These are phyloP conservation scores for Cassiopea xamachana DNA, from an alignment of 30 jellyfish, hydroid and myxozoan species.

Conservation along the genomic window DNA sequence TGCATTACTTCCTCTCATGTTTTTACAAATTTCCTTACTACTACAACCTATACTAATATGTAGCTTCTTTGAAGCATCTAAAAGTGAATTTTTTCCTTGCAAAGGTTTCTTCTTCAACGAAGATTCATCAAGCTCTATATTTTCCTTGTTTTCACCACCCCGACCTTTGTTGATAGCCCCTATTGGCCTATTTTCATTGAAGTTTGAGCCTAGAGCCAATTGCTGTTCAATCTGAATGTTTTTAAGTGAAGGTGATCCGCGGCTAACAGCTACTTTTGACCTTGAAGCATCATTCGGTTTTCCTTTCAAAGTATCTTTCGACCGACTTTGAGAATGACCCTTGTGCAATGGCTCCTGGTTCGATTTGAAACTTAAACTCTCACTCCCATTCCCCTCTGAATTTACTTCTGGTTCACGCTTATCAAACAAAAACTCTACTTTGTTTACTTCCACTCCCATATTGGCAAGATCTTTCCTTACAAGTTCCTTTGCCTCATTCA, in stretches of 20 bases:
- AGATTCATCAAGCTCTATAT: neutral
- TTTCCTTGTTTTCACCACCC: neutral
- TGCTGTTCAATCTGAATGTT: too few species aligned
- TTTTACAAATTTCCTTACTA: neutral
- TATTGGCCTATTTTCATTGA: neutral
- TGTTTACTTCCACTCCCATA: slow-evolving; percentile 68
- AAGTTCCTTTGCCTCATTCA: slow-evolving; percentile 91
- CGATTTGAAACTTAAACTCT: neutral
- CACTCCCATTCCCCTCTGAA: neutral
- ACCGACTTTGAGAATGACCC: neutral
- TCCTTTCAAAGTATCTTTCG: neutral
- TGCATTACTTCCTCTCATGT: neutral
- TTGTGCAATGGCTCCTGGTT: neutral
- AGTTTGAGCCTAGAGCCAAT: too few species aligned
- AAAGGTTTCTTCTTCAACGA: neutral
- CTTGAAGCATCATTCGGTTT: too few species aligned
- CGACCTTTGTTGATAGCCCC: neutral
- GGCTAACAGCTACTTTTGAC: too few species aligned
- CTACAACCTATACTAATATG: neutral
- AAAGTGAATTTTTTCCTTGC: neutral
- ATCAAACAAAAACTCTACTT: slow-evolving; percentile 26
- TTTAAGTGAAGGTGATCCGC: too few species aligned
- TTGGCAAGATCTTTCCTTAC: slow-evolving; percentile 68
- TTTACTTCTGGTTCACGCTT: neutral
- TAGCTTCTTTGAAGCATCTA: neutral